Conservation (phyloP, 2,888 invertebrate species). For the Cacoxenus indagator region DNA sequence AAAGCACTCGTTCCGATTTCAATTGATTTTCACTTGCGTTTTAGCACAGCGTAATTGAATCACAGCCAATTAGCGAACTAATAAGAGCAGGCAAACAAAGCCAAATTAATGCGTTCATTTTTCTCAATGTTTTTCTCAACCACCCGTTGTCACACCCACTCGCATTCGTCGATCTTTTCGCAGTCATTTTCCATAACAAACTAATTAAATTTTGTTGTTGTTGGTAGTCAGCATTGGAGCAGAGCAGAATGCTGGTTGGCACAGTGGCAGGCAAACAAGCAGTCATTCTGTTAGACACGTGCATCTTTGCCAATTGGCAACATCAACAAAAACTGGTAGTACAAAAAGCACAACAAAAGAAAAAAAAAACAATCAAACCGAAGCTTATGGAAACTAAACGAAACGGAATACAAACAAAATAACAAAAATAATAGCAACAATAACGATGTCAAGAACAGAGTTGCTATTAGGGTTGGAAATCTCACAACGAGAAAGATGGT, state of each 20-base stretch:
- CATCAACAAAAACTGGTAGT: neutral
- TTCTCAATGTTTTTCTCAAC: neutral
- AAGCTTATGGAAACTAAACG: neutral
- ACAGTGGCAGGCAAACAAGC: neutral
- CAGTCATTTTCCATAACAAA: conserved; percentile 27
- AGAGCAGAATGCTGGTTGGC: neutral
- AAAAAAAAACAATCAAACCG: neutral
- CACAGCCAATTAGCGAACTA: conserved; percentile 38
- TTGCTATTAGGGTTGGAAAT: neutral
- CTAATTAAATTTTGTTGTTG: conserved; percentile 26
- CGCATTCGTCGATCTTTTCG: neutral
- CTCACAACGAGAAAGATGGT: neutral
- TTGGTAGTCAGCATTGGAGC: neutral
- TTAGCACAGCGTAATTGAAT: conserved; percentile 40
- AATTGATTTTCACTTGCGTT: conserved; percentile 1
- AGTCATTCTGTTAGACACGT: too few relatives aligned
- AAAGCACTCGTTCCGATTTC: too few relatives aligned
- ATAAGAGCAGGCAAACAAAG: conserved; percentile 14
- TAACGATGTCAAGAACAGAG: conserved; percentile 2
- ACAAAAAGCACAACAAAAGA: neutral
- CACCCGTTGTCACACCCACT: neutral
- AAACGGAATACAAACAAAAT: neutral
- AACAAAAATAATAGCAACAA: conserved; percentile 11
- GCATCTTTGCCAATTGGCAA: conserved; percentile 24
- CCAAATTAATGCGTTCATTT: conserved; percentile 24